These are phyloP conservation scores for Ophion slaviceki DNA, from an alignment of 2,888 invertebrate genomes.

Conservation along the genomic window DNA sequence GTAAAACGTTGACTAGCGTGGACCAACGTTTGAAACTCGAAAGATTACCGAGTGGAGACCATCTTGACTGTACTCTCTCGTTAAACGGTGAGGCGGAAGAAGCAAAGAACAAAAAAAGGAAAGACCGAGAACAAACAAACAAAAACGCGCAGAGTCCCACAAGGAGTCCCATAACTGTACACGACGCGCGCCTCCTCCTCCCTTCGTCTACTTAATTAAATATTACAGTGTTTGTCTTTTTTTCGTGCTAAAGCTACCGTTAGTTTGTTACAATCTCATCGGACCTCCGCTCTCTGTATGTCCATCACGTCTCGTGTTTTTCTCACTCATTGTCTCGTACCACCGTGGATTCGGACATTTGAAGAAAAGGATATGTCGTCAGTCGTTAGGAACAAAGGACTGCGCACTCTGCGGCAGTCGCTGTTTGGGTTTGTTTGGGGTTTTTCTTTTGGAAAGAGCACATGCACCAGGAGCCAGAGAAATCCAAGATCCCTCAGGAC, in stretches of 20 bases:
- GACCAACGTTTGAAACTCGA: conserved; percentile 59
- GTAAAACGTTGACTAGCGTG: conserved; percentile 65
- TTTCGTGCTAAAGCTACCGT: conserved; percentile 78
- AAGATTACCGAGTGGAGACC: conserved; percentile 33
- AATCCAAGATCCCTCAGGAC: not conserved
- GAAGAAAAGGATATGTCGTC: conserved; percentile 11
- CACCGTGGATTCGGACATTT: conserved; percentile 5
- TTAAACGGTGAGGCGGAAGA: conserved; percentile 24
- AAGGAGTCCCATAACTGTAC: conserved; percentile 71
- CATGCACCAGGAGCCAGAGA: not conserved
- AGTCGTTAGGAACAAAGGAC: conserved; percentile 56
- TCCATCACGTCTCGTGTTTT: conserved; percentile 1
- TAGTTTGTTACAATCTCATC: conserved; percentile 15
- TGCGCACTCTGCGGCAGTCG: not conserved
- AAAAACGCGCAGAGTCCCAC: not conserved
- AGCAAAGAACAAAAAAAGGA: conserved; percentile 17
- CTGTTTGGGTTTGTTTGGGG: not conserved
- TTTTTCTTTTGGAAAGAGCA: not conserved
- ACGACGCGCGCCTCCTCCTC: conserved; percentile 69
- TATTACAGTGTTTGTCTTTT: conserved; percentile 77
- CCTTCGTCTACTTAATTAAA: conserved; percentile 73
- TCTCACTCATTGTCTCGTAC: conserved; percentile 43
- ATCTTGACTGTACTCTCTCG: conserved; percentile 44
- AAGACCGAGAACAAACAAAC: conserved; percentile 30
- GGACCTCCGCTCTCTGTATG: conserved; percentile 7